phyloP scores from a whole-genome alignment of 2,888 invertebrate genomes.

The Catocala fraxini region DNA sequence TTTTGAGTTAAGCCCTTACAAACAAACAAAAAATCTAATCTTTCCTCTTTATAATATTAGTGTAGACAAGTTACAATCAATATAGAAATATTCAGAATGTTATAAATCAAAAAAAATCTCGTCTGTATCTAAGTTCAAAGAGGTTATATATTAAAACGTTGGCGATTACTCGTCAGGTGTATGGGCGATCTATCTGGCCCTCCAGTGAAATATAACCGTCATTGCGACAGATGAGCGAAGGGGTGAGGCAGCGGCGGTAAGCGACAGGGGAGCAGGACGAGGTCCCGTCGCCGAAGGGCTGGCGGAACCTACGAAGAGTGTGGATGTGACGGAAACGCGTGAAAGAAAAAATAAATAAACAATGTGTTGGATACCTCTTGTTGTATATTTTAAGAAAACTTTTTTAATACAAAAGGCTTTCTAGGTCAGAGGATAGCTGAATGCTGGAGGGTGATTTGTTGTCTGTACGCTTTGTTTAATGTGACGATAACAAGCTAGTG shows the following conservation, averaged over 20 bases:
- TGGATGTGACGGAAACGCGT: constrained; percentile 23
- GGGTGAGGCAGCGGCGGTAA: constrained; percentile 8
- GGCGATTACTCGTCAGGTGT: constrained; percentile 41
- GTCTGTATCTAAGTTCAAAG: constrained; percentile 24
- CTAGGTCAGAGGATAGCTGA: no score
- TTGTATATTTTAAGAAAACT: background rate
- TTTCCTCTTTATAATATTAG: no score
- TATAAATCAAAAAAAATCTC: background rate
- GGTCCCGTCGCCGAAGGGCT: constrained; percentile 24
- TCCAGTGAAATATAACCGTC: constrained; percentile 43
- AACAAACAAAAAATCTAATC: no score
- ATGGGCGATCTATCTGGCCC: constrained; percentile 36
- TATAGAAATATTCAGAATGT: no score
- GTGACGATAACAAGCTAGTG: no score
- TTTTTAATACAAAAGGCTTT: background rate
- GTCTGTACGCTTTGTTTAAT: no score
- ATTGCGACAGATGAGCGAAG: constrained; percentile 32
- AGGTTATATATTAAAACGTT: constrained; percentile 24
- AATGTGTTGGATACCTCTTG: background rate
- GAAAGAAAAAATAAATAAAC: background rate
- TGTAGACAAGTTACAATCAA: no score
- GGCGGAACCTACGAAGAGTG: constrained; percentile 29
- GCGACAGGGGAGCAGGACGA: background rate
- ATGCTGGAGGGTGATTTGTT: no score
- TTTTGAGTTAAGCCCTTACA: no score